Evolutionary conservation across 1,140 invertebrate species (phyloP), one percentile per base, ranked within the genome.

Genomic region (Drosophila seguyi): DNA sequence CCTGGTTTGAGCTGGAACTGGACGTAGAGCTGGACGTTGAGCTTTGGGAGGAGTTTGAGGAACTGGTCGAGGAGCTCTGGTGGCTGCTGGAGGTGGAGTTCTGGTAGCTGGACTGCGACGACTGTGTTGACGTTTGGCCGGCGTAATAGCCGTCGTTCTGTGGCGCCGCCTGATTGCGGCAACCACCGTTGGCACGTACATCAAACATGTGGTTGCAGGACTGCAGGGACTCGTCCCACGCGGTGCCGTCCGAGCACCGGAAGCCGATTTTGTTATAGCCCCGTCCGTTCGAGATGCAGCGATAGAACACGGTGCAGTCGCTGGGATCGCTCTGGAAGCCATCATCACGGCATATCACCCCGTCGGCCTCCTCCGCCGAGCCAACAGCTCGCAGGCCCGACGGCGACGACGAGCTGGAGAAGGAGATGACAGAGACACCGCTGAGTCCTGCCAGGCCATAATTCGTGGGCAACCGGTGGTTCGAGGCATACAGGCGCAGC

Each of bases 301-400:
- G 94, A 84, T 96, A 96, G 91, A 97, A 97, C 91, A 96, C 96
- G 67, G 93, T 94, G 84, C 97, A 97, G 85, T 97, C 94, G 68
- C 94, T 92, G 39, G 93, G 93, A 93, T 96, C 95, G 38, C 94
- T 94, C 71, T 95, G 93, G 92, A 96, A 97, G 75, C 96, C 96
- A 93, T 96, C 95, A 92, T 81, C 78, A 53, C 79, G 65, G 56
- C 92, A 93, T 34, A 75, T 60, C 29, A 79, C 75, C 14, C 48
- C 72, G 27, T 66, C 68, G 0, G 45, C 50, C 14, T 27, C 53
- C 16, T 75, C 71, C 42, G 45, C 57, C 16, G 18, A 34, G 10
- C 18, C 66, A 38, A 75, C 59, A 31, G 90, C 80, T 38, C 91
- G 81, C 41, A 75, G 53, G 55, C 85, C 75, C 25, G 47, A n/a